Conservation (phyloP, 2,113 vertebrate species). For the Triplophysa dalaica region DNA sequence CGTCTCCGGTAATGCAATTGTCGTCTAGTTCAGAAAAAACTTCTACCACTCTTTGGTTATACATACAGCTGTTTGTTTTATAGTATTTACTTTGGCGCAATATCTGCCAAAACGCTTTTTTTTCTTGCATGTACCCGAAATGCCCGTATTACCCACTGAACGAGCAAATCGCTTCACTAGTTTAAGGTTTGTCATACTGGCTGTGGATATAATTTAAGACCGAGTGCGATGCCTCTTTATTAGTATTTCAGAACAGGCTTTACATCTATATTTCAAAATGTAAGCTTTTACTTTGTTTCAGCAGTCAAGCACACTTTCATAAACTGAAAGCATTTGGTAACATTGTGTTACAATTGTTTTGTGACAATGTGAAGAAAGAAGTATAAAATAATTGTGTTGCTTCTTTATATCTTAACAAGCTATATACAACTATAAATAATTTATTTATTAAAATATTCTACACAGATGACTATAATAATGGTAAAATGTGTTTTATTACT, state of each 20-base stretch:
- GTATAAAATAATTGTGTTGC: too few relatives aligned
- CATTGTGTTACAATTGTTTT: too few relatives aligned
- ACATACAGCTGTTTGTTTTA: not conserved
- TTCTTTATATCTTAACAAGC: too few relatives aligned
- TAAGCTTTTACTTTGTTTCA: too few relatives aligned
- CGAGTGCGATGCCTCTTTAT: not conserved
- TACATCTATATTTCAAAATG: not conserved
- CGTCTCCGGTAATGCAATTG: too few relatives aligned
- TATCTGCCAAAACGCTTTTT: not conserved
- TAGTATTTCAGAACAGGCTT: not conserved
- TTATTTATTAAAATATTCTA: not conserved
- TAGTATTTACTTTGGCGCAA: conserved; percentile 11
- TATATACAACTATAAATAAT: too few relatives aligned
- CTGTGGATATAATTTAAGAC: not conserved
- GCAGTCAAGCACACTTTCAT: too few relatives aligned
- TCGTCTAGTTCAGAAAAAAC: not conserved
- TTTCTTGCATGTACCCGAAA: not conserved
- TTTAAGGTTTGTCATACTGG: not conserved
- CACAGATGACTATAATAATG: conserved; percentile 38
- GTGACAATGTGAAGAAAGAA: too few relatives aligned
- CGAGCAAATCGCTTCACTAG: not conserved
- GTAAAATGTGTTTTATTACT: conserved; percentile 71
- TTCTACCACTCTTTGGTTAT: not conserved
- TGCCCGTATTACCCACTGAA: not conserved
- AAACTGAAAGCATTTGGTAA: too few relatives aligned